phyloP scores from a whole-genome alignment of 2,888 invertebrate species.

The Pinctada fucata region DNA sequence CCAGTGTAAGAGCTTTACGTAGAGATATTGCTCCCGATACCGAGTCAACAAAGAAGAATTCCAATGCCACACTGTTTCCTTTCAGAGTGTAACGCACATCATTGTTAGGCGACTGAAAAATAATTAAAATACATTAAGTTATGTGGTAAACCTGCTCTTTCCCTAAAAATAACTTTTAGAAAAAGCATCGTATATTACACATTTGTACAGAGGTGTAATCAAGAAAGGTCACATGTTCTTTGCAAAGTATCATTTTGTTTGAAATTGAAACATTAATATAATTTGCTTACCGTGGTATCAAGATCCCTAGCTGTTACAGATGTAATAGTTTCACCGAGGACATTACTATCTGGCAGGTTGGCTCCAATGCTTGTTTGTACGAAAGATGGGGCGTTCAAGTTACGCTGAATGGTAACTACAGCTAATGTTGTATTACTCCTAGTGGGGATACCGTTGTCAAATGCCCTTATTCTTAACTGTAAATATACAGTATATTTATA shows the following conservation, averaged over 20 bases:
- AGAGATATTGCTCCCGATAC: constrained; percentile 61
- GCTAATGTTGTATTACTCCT: constrained; percentile 55
- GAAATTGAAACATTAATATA: no score
- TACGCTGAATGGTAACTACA: constrained; percentile 50
- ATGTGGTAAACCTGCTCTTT: no score
- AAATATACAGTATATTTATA: no score
- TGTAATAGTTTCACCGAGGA: constrained; percentile 48
- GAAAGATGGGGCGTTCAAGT: constrained; percentile 54
- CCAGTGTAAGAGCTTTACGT: constrained; percentile 59
- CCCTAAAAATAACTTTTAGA: no score
- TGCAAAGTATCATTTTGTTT: no score
- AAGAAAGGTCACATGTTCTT: no score
- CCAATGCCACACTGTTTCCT: constrained; percentile 43
- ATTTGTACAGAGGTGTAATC: no score
- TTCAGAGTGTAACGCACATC: constrained; percentile 52
- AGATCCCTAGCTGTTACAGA: constrained; percentile 54
- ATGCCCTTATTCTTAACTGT: constrained; percentile 58
- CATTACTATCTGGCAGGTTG: constrained; percentile 48
- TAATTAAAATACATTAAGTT: neutral
- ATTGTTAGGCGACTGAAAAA: constrained; percentile 52
- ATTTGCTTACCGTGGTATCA: constrained; percentile 45
- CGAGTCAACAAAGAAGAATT: constrained; percentile 60
- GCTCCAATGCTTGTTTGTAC: constrained; percentile 34
- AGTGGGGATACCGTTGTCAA: constrained; percentile 60
- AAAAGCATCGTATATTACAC: no score